Base-by-base conservation (phyloP, 2,113 vertebrate genomes). In the Trematocara stigmaticum region DNA sequence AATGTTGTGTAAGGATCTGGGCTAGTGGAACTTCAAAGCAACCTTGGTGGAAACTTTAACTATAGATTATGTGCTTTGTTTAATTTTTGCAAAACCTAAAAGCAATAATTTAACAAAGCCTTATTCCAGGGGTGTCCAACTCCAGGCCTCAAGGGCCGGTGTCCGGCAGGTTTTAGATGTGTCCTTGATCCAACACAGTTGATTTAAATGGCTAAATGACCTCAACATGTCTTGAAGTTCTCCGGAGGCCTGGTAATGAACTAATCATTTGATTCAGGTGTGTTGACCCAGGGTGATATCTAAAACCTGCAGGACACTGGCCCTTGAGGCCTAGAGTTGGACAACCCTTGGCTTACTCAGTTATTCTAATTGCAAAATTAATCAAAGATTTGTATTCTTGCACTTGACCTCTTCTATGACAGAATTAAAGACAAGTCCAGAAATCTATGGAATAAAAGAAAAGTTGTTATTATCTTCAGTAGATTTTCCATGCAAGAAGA, bases 231-330 rank as follows among this genome's bases (percentile, higher is more conserved):
- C 15, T 0, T 4, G 9, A 10, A 10, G 15, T 61, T 61, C 29
- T 10, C 57, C 57, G 10, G 15, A 61, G 5, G 57, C 5, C 55
- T 61, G 29, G 0, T 34, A 34, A 10, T 34, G 15, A 61, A 34
- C 29, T 34, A 10, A 61, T 61, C 3, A 18, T 61, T 3, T 59
- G 29, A 34, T 18, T 61, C 5, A 34, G 57, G 3, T 34, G 15
- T 34, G 57, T 10, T 61, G 57, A 61, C 29, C 29, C 57, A 34
- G 57, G 57, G 15, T 61, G 8, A 61, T 0, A 34, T 0, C 0
- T 61, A 61, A 10, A 61, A 35, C 57, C 5, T 61, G 57, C 57
- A 61, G 31, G 31, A 18, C 57, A 61, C 0, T 5, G 3, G 31
- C 57, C 16, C 57, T 35, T 0, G 8, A 34, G 56, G 2, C 8